These are phyloP conservation scores for Sphaeridia pumilis DNA, from an alignment of 2,888 invertebrate species.

Conservation along the genomic window DNA sequence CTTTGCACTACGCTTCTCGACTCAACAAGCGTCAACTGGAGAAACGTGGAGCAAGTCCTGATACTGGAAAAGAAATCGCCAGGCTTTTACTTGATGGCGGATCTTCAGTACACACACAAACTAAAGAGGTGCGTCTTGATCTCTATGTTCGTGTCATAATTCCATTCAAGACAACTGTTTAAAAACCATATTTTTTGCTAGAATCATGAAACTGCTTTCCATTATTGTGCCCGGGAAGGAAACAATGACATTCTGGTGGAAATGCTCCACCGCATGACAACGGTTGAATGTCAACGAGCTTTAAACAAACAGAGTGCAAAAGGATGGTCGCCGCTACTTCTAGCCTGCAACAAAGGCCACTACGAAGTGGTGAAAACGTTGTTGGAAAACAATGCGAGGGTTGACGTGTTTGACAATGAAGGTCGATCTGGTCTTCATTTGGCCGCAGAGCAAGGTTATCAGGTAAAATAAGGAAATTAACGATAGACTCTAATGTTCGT, in stretches of 20 bases:
- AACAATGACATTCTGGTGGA: constrained; percentile 90
- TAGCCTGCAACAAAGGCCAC: constrained; percentile 92
- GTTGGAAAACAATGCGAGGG: constrained; percentile 86
- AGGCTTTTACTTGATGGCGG: constrained; percentile 78
- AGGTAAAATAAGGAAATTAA: constrained; percentile 42
- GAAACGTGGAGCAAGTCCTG: constrained; percentile 16
- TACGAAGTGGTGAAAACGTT: constrained; percentile 73
- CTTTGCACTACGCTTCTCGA: constrained; percentile 87
- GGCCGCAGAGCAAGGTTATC: constrained; percentile 32
- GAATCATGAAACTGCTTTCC: constrained; percentile 63
- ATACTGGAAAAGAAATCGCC: constrained; percentile 67
- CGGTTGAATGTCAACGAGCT: constrained; percentile 82
- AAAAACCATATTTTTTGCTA: constrained; percentile 5
- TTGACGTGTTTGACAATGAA: constrained; percentile 96
- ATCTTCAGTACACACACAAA: constrained; percentile 74
- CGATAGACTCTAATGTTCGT: too few species aligned
- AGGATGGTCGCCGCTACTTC: constrained; percentile 93
- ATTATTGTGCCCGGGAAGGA: constrained; percentile 87
- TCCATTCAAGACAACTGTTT: too few species aligned
- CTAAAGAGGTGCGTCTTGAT: constrained; percentile 48
- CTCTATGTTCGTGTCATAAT: background rate
- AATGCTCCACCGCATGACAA: constrained; percentile 81
- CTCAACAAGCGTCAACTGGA: constrained; percentile 69
- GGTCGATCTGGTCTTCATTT: constrained; percentile 65
- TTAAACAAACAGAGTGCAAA: constrained; percentile 87